These are phyloP conservation scores for Ichneumon xanthorius DNA, from an alignment of 2,888 invertebrate species.

Conservation along the genomic window DNA sequence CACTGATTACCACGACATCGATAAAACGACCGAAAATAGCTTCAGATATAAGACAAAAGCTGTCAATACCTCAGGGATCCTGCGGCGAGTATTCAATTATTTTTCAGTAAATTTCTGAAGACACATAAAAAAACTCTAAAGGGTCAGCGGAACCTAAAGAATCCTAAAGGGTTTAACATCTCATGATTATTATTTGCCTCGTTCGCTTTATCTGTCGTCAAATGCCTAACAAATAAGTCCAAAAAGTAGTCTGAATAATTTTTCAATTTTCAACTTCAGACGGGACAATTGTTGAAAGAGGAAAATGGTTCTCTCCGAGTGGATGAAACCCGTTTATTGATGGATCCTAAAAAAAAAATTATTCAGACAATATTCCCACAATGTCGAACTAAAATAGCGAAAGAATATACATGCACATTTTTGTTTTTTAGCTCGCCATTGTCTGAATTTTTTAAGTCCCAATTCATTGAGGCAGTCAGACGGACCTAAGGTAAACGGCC, in stretches of 20 bases:
- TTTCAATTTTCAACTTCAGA: neutral
- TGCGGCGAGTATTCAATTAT: neutral
- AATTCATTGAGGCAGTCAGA: too few relatives aligned
- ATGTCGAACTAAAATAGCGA: too few relatives aligned
- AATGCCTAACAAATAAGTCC: too few relatives aligned
- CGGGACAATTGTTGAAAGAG: neutral
- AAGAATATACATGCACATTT: neutral
- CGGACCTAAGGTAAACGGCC: too few relatives aligned
- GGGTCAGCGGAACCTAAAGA: neutral
- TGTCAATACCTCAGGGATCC: neutral
- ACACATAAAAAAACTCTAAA: neutral
- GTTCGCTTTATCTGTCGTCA: neutral
- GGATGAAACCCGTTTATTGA: neutral
- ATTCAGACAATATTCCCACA: too few relatives aligned
- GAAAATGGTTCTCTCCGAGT: neutral
- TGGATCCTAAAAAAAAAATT: too few relatives aligned
- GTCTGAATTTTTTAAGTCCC: too few relatives aligned
- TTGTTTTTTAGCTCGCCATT: neutral
- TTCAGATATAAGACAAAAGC: too few relatives aligned
- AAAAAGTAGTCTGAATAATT: neutral
- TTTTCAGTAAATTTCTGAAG: neutral
- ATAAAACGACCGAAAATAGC: too few relatives aligned
- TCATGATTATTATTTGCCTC: neutral
- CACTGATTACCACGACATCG: too few relatives aligned
- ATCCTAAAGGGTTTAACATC: too few relatives aligned